Evolutionary conservation across 2,888 invertebrate species (phyloP), one percentile per base, ranked within the genome.

Genomic region (Microchrysa polita): DNA sequence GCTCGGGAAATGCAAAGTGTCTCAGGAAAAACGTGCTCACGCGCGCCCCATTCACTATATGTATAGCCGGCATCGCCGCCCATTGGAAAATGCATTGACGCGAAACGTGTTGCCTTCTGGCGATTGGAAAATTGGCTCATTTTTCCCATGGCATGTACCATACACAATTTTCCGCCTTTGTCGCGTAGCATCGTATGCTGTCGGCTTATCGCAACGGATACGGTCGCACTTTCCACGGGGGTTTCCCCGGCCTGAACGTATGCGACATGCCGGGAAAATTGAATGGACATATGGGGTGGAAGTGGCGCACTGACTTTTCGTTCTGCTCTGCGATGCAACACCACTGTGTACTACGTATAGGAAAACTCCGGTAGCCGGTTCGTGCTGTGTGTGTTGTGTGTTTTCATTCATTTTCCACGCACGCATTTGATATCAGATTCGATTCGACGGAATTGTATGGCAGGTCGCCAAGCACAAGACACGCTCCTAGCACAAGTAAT

Each of bases 401-500:
- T 61, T 69, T 61, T 69, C 69, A 40, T 67, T 34, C 27, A 48
- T 48, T 48, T 53, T 74, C 69, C 27, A 34, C 27, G 63, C 53
- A 71, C 57, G 48, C 48, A 12, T 72, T 73, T 73, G 57, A 55
- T 57, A 69, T 69, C 55, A 71, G n/a, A n/a, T n/a, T n/a, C n/a
- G n/a, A 34, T 60, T 14, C 60, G 52, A 72, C 59, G 18, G 53
- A 18, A 60, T 67, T 44, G 72, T 40, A 57, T 34, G 27, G 27
- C 27, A 34, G 7, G 27, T 34, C 2, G 27, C 27, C 27, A 34
- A 34, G 27, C 27, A 34, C 27, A 7, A n/a, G n/a, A n/a, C n/a
- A n/a, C n/a, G n/a, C n/a, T n/a, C n/a, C 27, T 34, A 34, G 27
- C 27, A n/a, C n/a, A 7, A 34, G 59, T 27, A 27, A 48, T 72